A percentile compares a stretch with the other conserved stretches of the same genome.
These are phyloP conservation scores for Nomada lathburiana DNA, from an alignment of 2,888 invertebrate species.

Conservation along the genomic window DNA sequence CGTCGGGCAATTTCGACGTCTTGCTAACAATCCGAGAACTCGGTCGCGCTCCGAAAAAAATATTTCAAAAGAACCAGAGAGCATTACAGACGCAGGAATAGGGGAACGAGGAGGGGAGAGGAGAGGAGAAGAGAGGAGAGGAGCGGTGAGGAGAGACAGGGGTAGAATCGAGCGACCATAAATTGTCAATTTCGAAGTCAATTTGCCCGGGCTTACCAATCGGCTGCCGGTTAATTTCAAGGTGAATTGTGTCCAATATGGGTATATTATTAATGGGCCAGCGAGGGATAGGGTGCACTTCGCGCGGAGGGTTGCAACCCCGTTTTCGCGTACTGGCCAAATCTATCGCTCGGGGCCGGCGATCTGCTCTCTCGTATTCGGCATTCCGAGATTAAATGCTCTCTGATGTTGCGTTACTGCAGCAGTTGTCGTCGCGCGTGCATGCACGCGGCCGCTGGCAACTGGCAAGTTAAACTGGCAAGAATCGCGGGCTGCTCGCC, in stretches of 20 bases:
- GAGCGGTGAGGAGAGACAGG: constrained; percentile 29
- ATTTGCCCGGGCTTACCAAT: constrained; percentile 84
- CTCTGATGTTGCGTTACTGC: constrained; percentile 67
- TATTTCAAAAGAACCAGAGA: constrained; percentile 25
- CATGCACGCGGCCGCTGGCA: not conserved
- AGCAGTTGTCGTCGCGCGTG: constrained; percentile 28
- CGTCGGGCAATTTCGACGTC: not conserved
- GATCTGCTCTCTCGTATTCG: constrained; percentile 64
- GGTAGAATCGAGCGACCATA: constrained; percentile 76
- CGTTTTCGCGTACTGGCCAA: constrained; percentile 83
- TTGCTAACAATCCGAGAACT: not conserved
- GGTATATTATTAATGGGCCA: constrained; percentile 84
- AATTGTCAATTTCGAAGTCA: constrained; percentile 85
- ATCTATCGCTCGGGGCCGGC: constrained; percentile 81
- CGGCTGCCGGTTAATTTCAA: constrained; percentile 85
- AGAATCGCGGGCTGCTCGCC: not conserved
- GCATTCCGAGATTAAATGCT: constrained; percentile 74
- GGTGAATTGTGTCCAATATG: constrained; percentile 85
- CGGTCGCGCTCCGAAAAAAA: not conserved
- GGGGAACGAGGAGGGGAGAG: not conserved
- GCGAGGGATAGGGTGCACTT: constrained; percentile 79
- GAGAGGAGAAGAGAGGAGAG: not conserved
- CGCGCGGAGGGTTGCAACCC: constrained; percentile 82
- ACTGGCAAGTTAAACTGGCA: constrained; percentile 40
- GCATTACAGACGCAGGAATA: too few relatives aligned